These are phyloP conservation scores for Scleropages formosus DNA, from an alignment of 2,797 vertebrate species.

Conservation along the genomic window DNA sequence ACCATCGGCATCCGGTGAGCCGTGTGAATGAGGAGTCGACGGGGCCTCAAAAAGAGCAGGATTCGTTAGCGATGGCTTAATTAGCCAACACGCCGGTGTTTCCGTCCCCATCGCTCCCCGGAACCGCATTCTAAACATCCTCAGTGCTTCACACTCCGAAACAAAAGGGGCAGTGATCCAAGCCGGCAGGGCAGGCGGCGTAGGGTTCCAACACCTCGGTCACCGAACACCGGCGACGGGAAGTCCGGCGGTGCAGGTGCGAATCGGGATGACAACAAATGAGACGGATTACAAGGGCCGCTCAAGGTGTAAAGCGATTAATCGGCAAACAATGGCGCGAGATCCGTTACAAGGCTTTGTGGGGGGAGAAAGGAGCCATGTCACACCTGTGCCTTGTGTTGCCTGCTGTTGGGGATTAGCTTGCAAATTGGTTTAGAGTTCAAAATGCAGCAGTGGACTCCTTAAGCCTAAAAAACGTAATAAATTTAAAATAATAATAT, in stretches of 20 bases:
- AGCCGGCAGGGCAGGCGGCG: not conserved
- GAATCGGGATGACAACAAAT: slow-evolving; percentile 53
- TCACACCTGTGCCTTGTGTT: too few species aligned
- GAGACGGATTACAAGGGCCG: slow-evolving; percentile 44
- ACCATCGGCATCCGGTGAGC: not conserved
- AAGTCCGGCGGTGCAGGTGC: slow-evolving; percentile 27
- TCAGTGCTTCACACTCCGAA: not conserved
- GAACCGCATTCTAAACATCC: not conserved
- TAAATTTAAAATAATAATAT: too few species aligned
- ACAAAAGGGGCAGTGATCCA: not conserved
- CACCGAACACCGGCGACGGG: not conserved
- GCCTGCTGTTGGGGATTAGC: too few species aligned
- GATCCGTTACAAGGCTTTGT: slow-evolving; percentile 32
- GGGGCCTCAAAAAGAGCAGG: not conserved
- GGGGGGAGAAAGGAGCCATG: too few species aligned
- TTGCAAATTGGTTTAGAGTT: too few species aligned
- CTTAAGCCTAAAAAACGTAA: too few species aligned
- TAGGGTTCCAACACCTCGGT: not conserved
- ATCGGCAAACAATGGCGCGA: slow-evolving; percentile 39
- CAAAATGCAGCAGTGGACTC: too few species aligned
- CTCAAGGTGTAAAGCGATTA: slow-evolving; percentile 39
- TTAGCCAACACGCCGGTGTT: not conserved
- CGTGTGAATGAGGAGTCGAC: not conserved
- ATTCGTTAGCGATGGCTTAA: not conserved
- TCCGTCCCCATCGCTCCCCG: not conserved